Conservation (phyloP, 2,113 vertebrate genomes). For the Oryzias celebensis region DNA sequence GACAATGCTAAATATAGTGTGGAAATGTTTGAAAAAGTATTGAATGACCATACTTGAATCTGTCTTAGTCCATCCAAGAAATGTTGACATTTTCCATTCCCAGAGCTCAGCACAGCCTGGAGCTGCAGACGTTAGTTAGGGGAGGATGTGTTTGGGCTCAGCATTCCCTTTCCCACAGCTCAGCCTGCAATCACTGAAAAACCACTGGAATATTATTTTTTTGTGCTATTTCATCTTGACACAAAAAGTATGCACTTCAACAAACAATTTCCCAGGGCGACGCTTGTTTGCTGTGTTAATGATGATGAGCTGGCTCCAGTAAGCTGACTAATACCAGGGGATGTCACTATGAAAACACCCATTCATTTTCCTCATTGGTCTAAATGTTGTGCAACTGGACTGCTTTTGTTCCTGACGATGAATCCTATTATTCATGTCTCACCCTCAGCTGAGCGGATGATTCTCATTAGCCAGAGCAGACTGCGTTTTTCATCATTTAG, state of each 20-base stretch:
- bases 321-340: conserved; percentile 53
- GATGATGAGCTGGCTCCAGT: conserved; percentile 55
- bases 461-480: conserved; percentile 50
- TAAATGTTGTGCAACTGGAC: conserved; percentile 41
- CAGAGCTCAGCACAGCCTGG: conserved; percentile 1
- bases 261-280: conserved; percentile 33
- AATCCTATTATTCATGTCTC: conserved; percentile 61
- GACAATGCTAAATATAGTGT: too few relatives aligned
- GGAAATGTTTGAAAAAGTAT: too few relatives aligned
- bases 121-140: conserved; percentile 2
- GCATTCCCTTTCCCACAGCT: conserved; percentile 2
- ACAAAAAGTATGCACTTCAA: conserved; percentile 24
- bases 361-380: conserved; percentile 53
- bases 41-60: too few relatives aligned
- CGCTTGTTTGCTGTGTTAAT: conserved; percentile 45
- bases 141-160: conserved; percentile 5
- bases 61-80: background rate
- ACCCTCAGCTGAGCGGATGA: conserved; percentile 55
- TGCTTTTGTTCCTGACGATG: conserved; percentile 47
- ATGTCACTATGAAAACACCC: conserved; percentile 44
- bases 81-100: background rate
- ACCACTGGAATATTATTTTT: conserved; percentile 6
- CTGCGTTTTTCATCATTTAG: conserved; percentile 37
- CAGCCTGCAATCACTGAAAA: conserved; percentile 6
- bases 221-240: background rate